A percentile compares a stretch with the other conserved stretches of the same genome.
These are phyloP conservation scores for Drosophila villosipedis DNA, from an alignment of 2,888 invertebrate genomes.

Conservation along the genomic window DNA sequence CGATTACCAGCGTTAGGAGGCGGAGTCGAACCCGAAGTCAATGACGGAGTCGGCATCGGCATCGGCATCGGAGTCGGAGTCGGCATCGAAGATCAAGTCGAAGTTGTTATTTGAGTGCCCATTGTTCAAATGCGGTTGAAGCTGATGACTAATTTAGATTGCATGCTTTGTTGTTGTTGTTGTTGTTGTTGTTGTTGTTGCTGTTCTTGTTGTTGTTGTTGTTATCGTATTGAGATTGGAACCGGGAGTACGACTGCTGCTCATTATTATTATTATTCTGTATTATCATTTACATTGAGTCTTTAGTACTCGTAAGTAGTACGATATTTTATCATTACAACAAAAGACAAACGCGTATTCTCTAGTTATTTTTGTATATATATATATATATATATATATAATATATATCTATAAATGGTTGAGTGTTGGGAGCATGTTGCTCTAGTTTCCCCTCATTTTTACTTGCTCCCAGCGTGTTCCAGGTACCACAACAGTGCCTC, in stretches of 20 bases:
- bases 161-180: conserved; percentile 26
- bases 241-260: conserved; percentile 11
- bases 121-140: conserved; percentile 48
- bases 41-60: not conserved
- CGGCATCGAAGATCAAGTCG: not conserved
- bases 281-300: conserved; percentile 62
- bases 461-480: conserved; percentile 8
- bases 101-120: conserved; percentile 25
- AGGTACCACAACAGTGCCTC: conserved; percentile 32
- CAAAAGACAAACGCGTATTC: conserved; percentile 43
- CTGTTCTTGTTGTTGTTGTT: conserved; percentile 2
- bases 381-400: not conserved
- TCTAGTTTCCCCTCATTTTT: conserved; percentile 25
- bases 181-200: not conserved
- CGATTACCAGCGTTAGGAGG: conserved; percentile 10
- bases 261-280: conserved; percentile 37
- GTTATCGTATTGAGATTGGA: conserved; percentile 11
- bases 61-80: not conserved
- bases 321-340: conserved; percentile 58
- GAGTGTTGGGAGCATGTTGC: conserved; percentile 14
- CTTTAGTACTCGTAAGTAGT: conserved; percentile 54
- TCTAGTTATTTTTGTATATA: conserved; percentile 19
- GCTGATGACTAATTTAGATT: conserved; percentile 58
- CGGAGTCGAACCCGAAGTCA: not conserved
- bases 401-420: not conserved